Conservation (phyloP, 2,888 invertebrate species). For the Tryphoninae sp. region DNA sequence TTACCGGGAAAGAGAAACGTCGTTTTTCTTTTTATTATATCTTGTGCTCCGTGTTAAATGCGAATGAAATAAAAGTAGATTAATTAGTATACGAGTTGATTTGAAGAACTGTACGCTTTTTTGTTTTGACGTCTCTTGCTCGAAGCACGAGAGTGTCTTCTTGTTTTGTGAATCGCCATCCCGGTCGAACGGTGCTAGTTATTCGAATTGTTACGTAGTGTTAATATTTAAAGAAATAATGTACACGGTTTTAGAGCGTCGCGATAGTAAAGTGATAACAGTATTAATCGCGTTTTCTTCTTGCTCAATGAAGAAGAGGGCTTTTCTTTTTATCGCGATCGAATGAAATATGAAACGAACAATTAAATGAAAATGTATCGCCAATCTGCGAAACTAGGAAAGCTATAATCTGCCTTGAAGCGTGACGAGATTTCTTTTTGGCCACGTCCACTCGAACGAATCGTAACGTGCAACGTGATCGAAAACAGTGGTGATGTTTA, state of each 20-base stretch:
- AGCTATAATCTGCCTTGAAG: neutral
- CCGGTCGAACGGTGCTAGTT: slow-evolving; percentile 43
- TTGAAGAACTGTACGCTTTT: neutral
- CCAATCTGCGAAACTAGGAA: neutral
- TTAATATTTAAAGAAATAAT: slow-evolving; percentile 27
- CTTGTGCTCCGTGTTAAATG: neutral
- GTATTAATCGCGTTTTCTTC: slow-evolving; percentile 53
- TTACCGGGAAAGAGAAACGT: neutral
- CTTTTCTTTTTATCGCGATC: slow-evolving; percentile 1
- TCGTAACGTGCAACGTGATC: slow-evolving; percentile 24
- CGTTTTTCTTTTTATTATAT: slow-evolving; percentile 7
- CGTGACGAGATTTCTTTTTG: neutral
- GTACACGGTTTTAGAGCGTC: slow-evolving; percentile 18
- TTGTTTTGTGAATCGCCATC: slow-evolving; percentile 11
- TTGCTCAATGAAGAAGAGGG: neutral
- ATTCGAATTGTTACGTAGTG: slow-evolving; percentile 36
- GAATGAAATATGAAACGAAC: neutral
- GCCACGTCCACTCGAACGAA: slow-evolving; percentile 56
- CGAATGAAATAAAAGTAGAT: neutral
- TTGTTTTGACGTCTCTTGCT: neutral
- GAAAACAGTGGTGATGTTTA: slow-evolving; percentile 38
- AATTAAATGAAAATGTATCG: neutral
- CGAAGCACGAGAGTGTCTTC: neutral
- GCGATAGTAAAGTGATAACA: slow-evolving; percentile 45
- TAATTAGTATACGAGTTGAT: neutral